Evolutionary conservation across 2,797 vertebrate genomes (phyloP), one percentile per base, ranked within the genome.

Genomic region (Paedocypris micromegethes): DNA sequence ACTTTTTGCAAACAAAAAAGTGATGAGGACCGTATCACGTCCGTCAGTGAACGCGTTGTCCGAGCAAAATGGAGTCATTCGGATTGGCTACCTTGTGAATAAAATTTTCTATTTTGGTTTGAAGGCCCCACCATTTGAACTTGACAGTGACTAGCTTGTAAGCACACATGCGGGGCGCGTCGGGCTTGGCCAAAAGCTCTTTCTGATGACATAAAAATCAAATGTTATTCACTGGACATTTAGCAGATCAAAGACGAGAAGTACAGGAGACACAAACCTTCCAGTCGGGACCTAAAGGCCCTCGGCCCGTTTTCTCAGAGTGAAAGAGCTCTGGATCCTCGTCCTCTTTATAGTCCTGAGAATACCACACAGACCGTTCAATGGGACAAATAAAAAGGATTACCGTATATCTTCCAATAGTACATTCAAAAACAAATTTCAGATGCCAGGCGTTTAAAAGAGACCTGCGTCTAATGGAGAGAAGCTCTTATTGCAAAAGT

Each of bases 61-160:
- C n/a, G n/a, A 2, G 9, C 49, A 51, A 51, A 50, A 3, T 50
- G 6, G 6, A 50, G 23, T 4, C 3, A 4, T 5, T 47, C 23
- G 23, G 23, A 23, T 1, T 23, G 23, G 2, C 66, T 84, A 96
- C 94, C 90, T 91, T 93, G 56, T 98, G 94, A 82, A 98, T 97
- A 85, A 98, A 96, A 70, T 92, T 92, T 80, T 98, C 95, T 5
- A 98, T 90, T 89, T 96, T 96, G 88, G 90, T 95, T 82, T 97
- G 93, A 78, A 98, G 87, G 39, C 94, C 95, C 95, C 95, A 98
- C 94, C 94, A 97, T 72, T 92, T 93, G 87, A 97, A 98, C 83
- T 97, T 96, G 84, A 98, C 94, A 1, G 95, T 97, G 83, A 98
- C 96, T 85, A 98, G 89, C 87, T 98, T 98, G 84, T 97, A 98